phyloP scores from a whole-genome alignment of 2,888 invertebrate genomes.

The Drosophila fungiperda region DNA sequence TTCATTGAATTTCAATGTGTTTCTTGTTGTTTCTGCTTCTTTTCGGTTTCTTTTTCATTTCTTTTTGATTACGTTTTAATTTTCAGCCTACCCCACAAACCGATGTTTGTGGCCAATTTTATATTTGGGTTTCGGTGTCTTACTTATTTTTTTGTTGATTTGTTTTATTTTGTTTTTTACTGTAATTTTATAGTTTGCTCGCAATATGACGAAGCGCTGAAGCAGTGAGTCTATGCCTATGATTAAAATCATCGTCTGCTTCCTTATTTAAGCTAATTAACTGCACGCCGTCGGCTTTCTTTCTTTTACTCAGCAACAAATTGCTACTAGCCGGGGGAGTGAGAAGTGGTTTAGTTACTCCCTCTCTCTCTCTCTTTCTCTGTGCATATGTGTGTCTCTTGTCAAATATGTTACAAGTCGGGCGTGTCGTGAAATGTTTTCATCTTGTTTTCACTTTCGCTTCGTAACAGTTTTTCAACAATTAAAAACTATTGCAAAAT shows the following conservation, averaged over 20 bases:
- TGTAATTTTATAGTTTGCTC: constrained; percentile 66
- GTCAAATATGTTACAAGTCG: constrained; percentile 46
- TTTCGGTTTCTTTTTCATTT: not conserved
- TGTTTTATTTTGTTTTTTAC: constrained; percentile 37
- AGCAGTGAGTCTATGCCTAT: constrained; percentile 26
- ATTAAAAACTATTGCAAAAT: constrained; percentile 73
- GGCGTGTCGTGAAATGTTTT: constrained; percentile 41
- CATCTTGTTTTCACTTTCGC: constrained; percentile 66
- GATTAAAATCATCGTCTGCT: constrained; percentile 69
- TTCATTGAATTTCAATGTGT: constrained; percentile 63
- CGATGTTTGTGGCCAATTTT: constrained; percentile 27
- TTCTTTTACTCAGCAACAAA: constrained; percentile 56
- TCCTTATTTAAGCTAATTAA: constrained; percentile 76
- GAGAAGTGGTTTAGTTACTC: constrained; percentile 1
- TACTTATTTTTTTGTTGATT: not conserved
- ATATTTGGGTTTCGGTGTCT: constrained; percentile 79
- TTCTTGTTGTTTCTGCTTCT: not conserved
- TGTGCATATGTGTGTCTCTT: constrained; percentile 17
- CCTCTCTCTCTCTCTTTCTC: not conserved
- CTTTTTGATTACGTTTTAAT: constrained; percentile 66
- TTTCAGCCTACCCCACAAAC: constrained; percentile 17
- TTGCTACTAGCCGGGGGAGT: constrained; percentile 56
- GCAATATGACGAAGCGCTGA: constrained; percentile 37
- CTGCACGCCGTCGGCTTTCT: constrained; percentile 50
- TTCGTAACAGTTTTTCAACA: constrained; percentile 46